These are phyloP conservation scores for Congeria kusceri DNA, from an alignment of 2,888 invertebrate genomes.

Conservation along the genomic window DNA sequence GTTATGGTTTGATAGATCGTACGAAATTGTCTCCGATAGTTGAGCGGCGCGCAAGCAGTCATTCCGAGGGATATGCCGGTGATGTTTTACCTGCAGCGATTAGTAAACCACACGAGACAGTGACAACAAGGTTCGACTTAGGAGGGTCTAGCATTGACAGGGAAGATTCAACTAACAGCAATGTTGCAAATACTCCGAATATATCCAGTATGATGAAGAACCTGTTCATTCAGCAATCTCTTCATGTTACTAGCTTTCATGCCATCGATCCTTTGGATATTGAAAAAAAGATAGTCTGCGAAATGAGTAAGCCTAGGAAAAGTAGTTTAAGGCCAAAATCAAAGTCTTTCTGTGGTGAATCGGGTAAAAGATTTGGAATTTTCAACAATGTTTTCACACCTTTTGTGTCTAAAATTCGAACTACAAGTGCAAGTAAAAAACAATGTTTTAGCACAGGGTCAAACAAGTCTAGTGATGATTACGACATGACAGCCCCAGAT, in stretches of 20 bases:
- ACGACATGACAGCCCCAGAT: background rate
- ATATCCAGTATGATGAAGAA: slow-evolving; percentile 47
- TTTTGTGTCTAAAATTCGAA: background rate
- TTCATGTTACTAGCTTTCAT: slow-evolving; percentile 31
- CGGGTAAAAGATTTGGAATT: background rate
- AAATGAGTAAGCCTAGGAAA: background rate
- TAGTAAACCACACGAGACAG: too few relatives aligned
- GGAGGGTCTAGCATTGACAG: too few relatives aligned
- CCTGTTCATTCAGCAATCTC: slow-evolving; percentile 16
- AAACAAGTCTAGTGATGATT: background rate
- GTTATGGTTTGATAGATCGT: background rate
- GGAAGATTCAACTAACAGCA: slow-evolving; percentile 6
- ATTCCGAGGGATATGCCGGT: background rate
- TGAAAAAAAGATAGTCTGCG: slow-evolving; percentile 28
- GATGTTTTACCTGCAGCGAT: background rate
- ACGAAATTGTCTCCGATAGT: slow-evolving; percentile 34
- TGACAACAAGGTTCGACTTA: too few relatives aligned
- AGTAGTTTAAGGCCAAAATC: background rate
- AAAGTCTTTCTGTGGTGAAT: background rate
- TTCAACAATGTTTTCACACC: background rate
- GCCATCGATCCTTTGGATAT: slow-evolving; percentile 35
- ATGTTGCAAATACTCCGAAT: slow-evolving; percentile 27
- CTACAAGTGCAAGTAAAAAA: too few relatives aligned
- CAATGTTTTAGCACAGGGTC: slow-evolving; percentile 1
- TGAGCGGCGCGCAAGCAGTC: slow-evolving; percentile 8